These are phyloP conservation scores for Tympanuchus pallidicinctus DNA, from an alignment of 2,113 vertebrate species.

Conservation along the genomic window DNA sequence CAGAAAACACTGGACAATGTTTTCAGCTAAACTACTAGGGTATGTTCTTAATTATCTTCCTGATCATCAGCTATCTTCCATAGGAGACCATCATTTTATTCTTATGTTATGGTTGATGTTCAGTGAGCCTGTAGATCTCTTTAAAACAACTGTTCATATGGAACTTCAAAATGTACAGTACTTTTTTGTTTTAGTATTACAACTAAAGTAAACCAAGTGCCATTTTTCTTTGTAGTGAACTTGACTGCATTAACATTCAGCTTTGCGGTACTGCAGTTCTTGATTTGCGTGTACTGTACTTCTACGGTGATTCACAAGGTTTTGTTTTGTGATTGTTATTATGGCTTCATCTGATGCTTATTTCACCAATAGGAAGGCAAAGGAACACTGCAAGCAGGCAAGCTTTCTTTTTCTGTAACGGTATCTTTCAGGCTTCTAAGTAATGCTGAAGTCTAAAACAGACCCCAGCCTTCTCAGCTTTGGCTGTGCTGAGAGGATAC, in stretches of 20 bases:
- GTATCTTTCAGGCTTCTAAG: neutral
- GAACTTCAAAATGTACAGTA: neutral
- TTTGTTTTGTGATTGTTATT: neutral
- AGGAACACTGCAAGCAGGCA: neutral
- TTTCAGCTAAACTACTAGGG: neutral
- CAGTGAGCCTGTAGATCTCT: neutral
- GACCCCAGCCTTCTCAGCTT: neutral
- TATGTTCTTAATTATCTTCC: neutral
- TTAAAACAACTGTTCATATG: neutral
- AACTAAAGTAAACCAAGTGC: neutral
- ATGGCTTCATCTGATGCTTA: neutral
- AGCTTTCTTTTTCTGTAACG: neutral
- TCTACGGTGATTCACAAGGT: no score
- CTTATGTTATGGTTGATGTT: neutral
- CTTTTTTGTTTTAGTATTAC: neutral
- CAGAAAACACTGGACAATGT: accelerated
- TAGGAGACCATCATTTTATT: neutral
- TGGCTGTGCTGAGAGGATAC: neutral
- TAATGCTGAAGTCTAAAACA: slow-evolving; percentile 22
- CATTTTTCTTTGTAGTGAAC: neutral
- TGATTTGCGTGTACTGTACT: neutral
- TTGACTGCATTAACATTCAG: neutral
- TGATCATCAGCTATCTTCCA: neutral
- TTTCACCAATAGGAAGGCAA: neutral
- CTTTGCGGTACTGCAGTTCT: neutral